Evolutionary conservation across 2,113 vertebrate genomes (phyloP).

Genomic region (Vidua chalybeata): DNA sequence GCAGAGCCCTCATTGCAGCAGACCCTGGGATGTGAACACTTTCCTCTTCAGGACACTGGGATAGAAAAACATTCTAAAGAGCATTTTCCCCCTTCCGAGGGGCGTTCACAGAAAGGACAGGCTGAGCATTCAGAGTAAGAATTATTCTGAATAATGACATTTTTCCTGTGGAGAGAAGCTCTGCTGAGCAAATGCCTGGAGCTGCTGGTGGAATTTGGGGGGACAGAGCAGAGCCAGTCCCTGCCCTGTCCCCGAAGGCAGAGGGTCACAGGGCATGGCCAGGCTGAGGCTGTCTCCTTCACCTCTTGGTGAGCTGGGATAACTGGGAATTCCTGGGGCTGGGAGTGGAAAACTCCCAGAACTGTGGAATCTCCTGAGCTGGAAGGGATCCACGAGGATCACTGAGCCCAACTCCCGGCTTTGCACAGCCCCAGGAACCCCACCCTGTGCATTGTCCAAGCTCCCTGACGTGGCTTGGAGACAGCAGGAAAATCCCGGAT

Average conservation of each 20-base stretch:
- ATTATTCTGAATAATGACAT: background rate
- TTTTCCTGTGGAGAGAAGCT: background rate
- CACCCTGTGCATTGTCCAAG: background rate
- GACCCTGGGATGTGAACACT: background rate
- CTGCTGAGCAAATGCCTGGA: background rate
- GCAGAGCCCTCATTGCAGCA: background rate
- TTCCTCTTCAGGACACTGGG: background rate
- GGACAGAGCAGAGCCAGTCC: background rate
- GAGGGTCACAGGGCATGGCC: accelerated
- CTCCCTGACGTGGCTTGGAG: background rate
- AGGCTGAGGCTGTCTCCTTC: background rate
- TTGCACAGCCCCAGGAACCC: background rate
- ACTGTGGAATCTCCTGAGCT: background rate
- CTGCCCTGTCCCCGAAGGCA: background rate
- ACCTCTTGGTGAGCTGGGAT: background rate
- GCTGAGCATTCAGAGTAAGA: background rate
- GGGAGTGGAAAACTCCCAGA: background rate
- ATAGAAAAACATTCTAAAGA: background rate
- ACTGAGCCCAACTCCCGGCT: background rate
- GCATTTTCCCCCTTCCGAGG: accelerated
- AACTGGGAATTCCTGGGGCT: background rate
- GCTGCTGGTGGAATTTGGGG: background rate
- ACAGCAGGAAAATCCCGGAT: background rate
- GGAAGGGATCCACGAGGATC: background rate
- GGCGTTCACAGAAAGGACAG: background rate